A percentile compares a stretch with the other conserved stretches of the same genome.
Evolutionary conservation across 2,797 vertebrate species (phyloP).

Genomic region (Nyctalus aviator): DNA sequence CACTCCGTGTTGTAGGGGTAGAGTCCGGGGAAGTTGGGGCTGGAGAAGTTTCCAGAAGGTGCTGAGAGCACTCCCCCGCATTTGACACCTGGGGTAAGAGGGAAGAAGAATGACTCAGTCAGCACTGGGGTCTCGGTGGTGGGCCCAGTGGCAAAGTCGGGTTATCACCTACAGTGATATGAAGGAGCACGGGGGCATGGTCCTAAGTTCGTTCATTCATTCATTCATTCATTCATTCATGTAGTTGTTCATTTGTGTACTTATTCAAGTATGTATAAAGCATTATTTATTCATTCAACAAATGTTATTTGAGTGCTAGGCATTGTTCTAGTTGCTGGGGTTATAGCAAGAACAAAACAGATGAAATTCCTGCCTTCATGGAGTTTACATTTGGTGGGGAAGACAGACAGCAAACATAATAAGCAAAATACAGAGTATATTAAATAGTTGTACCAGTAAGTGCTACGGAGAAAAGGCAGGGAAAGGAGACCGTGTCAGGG

Average conservation of each 20-base stretch:
- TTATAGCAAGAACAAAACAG: not conserved
- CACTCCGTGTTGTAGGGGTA: conserved; percentile 97
- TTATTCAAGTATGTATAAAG: not conserved
- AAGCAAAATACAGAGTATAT: not conserved
- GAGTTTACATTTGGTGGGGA: not conserved
- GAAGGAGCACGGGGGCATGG: not conserved
- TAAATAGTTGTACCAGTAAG: not conserved
- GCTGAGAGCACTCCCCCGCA: conserved; percentile 97
- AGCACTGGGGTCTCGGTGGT: not conserved
- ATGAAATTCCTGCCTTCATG: not conserved
- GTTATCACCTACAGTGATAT: too few relatives aligned
- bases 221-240: not conserved
- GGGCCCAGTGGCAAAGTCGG: not conserved
- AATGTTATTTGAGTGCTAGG: not conserved
- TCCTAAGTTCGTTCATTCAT: not conserved
- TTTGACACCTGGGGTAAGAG: conserved; percentile 92
- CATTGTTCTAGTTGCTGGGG: not conserved
- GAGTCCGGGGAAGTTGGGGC: conserved; percentile 96
- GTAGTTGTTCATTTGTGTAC: not conserved
- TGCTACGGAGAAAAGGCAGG: not conserved
- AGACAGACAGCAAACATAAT: not conserved
- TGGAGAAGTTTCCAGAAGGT: conserved; percentile 94
- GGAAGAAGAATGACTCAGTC: not conserved
- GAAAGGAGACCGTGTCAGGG: not conserved
- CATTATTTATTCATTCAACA: not conserved